Conservation (phyloP, 2,113 vertebrate species). For the Elachura formosa region DNA sequence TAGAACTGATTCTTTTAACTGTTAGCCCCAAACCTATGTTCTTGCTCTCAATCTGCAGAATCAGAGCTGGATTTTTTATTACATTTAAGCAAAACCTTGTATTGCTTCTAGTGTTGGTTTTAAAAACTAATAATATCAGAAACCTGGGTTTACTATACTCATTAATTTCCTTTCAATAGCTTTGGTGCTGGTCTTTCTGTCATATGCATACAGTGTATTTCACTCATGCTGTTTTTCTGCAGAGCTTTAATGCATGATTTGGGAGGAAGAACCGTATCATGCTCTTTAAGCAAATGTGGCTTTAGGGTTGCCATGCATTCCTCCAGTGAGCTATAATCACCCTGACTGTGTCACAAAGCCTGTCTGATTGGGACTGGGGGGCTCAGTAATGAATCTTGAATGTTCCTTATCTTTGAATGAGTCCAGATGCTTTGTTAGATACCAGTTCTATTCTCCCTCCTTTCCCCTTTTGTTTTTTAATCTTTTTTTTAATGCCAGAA, state of each 20-base stretch:
- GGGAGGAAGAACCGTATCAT: background rate
- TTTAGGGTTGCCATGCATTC: background rate
- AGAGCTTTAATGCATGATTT: background rate
- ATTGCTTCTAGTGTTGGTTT: background rate
- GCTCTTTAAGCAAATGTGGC: constrained; percentile 47
- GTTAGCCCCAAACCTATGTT: background rate
- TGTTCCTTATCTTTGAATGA: constrained; percentile 52
- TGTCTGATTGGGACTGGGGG: background rate
- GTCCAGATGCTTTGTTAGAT: constrained; percentile 56
- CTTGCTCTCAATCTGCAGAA: background rate
- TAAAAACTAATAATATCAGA: background rate
- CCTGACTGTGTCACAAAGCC: background rate
- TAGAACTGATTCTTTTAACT: background rate
- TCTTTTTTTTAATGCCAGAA: constrained; percentile 27
- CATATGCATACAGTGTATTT: background rate
- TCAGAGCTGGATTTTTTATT: background rate
- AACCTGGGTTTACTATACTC: background rate
- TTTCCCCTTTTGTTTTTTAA: background rate
- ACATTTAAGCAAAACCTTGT: background rate
- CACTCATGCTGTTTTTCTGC: background rate
- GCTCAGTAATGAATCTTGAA: constrained; percentile 36
- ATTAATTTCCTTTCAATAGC: background rate
- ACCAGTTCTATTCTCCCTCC: constrained; percentile 18
- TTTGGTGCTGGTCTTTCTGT: background rate
- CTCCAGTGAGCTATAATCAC: background rate